These are phyloP conservation scores for Pollimyrus isidori DNA, from an alignment of 2,113 vertebrate genomes.

Conservation along the genomic window DNA sequence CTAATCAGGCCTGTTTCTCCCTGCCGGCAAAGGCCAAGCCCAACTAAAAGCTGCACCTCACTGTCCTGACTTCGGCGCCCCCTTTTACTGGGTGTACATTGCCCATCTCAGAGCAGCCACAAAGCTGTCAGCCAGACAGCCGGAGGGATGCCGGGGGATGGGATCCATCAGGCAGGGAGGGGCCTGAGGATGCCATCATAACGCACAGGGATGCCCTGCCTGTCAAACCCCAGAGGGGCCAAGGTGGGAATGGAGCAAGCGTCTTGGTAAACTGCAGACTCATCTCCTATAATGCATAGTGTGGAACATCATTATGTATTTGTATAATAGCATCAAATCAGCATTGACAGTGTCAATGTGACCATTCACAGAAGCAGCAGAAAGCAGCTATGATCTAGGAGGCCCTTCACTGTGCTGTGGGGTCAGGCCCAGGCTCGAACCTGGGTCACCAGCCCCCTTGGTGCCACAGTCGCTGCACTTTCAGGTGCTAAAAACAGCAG, in stretches of 20 bases:
- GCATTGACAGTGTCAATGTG: not conserved
- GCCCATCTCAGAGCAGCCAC: not conserved
- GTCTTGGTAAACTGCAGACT: not conserved
- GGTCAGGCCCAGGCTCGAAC: not conserved
- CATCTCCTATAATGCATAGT: not conserved
- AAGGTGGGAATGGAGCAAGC: not conserved
- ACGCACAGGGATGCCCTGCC: not conserved
- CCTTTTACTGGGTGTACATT: not conserved
- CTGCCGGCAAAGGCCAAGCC: slow-evolving; percentile 23
- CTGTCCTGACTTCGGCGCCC: not conserved
- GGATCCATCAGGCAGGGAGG: not conserved
- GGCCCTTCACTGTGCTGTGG: not conserved
- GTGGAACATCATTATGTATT: not conserved
- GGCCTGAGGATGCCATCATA: not conserved
- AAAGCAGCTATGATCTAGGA: not conserved
- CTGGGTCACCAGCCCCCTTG: slow-evolving; percentile 16
- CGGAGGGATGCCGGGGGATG: not conserved
- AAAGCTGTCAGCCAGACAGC: not conserved
- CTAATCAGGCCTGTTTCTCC: slow-evolving; percentile 33
- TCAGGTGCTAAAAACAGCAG: slow-evolving; percentile 25
- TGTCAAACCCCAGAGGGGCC: not conserved
- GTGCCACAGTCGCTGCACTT: not conserved
- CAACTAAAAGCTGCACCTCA: slow-evolving; percentile 26
- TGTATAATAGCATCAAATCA: not conserved
- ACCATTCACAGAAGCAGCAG: not conserved